Evolutionary conservation across 1,140 invertebrate genomes (phyloP).

Genomic region (Musca domestica): DNA sequence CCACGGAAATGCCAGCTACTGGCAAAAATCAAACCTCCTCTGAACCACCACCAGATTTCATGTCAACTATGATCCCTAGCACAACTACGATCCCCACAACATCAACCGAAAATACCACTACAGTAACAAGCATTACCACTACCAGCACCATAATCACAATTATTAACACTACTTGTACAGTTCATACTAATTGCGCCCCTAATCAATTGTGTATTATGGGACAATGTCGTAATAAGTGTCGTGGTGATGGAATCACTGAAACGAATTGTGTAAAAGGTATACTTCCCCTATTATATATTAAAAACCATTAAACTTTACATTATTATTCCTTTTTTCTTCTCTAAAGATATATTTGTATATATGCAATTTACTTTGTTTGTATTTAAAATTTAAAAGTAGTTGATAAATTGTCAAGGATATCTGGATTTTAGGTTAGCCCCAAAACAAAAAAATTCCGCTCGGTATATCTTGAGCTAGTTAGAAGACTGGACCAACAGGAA

Average conservation of each 20-base stretch:
- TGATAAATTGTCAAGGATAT: too few relatives aligned
- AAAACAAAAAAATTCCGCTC: too few relatives aligned
- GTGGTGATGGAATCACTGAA: slow-evolving; percentile 51
- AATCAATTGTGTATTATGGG: slow-evolving; percentile 59
- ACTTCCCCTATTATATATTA: neutral
- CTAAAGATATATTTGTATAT: too few relatives aligned
- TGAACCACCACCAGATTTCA: neutral
- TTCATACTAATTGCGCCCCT: slow-evolving; percentile 56
- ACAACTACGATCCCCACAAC: neutral
- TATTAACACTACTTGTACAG: slow-evolving; percentile 51
- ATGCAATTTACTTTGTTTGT: too few relatives aligned
- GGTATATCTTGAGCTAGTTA: too few relatives aligned
- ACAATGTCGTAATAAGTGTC: slow-evolving; percentile 59
- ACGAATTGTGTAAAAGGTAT: slow-evolving; percentile 33
- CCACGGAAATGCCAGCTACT: neutral
- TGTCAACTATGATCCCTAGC: slow-evolving; percentile 2
- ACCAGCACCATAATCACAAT: slow-evolving; percentile 42
- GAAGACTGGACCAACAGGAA: too few relatives aligned
- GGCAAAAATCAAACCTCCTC: neutral
- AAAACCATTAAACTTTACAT: too few relatives aligned
- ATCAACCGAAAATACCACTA: slow-evolving; percentile 7
- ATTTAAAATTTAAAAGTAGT: too few relatives aligned
- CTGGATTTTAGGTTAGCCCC: too few relatives aligned
- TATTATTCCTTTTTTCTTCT: too few relatives aligned
- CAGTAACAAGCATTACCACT: slow-evolving; percentile 21